Evolutionary conservation across 2,888 invertebrate species (phyloP).

Genomic region (Eutolmus rufibarbis): DNA sequence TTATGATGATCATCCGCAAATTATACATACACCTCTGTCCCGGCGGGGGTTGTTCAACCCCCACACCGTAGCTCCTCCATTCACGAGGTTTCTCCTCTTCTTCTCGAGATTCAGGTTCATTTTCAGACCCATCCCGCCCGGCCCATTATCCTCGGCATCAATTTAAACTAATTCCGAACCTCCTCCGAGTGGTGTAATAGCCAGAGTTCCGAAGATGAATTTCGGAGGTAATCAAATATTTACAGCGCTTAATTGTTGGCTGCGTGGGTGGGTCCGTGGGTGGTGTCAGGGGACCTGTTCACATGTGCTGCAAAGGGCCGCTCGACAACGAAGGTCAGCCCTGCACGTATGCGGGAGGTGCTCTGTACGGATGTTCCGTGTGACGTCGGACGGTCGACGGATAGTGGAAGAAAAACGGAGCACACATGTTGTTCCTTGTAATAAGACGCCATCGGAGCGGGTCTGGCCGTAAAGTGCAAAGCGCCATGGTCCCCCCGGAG

Average conservation of each 20-base stretch:
- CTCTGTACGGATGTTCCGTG: neutral
- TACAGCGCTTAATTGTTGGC: conserved; percentile 30
- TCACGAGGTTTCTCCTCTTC: neutral
- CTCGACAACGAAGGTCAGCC: neutral
- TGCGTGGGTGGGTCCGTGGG: neutral
- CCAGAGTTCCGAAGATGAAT: conserved; percentile 1
- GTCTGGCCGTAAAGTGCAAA: neutral
- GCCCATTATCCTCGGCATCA: conserved; percentile 20
- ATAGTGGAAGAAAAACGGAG: neutral
- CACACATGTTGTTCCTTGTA: conserved; percentile 33
- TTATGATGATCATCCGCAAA: conserved; percentile 30
- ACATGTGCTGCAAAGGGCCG: neutral
- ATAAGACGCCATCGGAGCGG: neutral
- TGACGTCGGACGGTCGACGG: neutral
- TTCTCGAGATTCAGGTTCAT: neutral
- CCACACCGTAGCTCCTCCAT: neutral
- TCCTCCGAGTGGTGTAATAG: neutral
- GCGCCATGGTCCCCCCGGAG: neutral
- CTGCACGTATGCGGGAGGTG: neutral
- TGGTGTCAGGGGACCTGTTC: neutral
- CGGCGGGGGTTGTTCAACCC: neutral
- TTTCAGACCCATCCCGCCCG: neutral
- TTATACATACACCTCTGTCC: neutral
- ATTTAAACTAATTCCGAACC: conserved; percentile 34
- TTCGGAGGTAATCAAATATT: conserved; percentile 35